These are phyloP conservation scores for Ctenomys sociabilis DNA, from an alignment of 2,113 vertebrate genomes.

Conservation along the genomic window DNA sequence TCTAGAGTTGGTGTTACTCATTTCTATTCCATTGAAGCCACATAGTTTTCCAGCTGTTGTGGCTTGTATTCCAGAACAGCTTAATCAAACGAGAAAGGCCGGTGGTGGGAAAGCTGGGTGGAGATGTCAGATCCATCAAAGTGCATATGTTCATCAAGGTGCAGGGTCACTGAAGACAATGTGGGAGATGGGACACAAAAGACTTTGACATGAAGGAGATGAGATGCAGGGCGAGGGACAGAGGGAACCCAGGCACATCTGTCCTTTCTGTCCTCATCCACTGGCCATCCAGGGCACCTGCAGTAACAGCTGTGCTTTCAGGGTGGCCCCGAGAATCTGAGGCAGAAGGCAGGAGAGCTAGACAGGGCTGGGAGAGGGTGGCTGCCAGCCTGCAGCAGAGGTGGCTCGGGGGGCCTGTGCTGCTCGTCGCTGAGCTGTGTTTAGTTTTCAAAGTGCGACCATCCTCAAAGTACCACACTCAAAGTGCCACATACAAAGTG, in stretches of 20 bases:
- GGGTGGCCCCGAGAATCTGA: background rate
- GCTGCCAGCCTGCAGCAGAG: fast-evolving
- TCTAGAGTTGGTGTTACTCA: no score
- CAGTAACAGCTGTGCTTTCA: background rate
- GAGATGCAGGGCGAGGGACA: fast-evolving
- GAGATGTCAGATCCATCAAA: fast-evolving
- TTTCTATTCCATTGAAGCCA: background rate
- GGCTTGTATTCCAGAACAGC: background rate
- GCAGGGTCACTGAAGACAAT: background rate
- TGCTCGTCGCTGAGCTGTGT: no score
- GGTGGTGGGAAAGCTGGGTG: fast-evolving
- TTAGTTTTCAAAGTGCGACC: fast-evolving
- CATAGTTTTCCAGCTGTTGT: fast-evolving
- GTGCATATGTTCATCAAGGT: background rate
- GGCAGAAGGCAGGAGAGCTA: fast-evolving
- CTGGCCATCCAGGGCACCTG: fast-evolving
- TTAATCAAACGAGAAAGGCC: fast-evolving
- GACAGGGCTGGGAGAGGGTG: fast-evolving
- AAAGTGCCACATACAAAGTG: no score
- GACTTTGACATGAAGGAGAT: background rate
- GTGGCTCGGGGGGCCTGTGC: fast-evolving
- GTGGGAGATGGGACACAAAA: background rate
- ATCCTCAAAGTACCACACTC: background rate
- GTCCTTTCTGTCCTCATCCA: fast-evolving
- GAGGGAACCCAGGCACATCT: fast-evolving